A percentile compares a stretch with the other conserved stretches of the same genome.
These are phyloP conservation scores for Drosophila ustulata DNA, from an alignment of 2,888 invertebrate species.

Conservation along the genomic window DNA sequence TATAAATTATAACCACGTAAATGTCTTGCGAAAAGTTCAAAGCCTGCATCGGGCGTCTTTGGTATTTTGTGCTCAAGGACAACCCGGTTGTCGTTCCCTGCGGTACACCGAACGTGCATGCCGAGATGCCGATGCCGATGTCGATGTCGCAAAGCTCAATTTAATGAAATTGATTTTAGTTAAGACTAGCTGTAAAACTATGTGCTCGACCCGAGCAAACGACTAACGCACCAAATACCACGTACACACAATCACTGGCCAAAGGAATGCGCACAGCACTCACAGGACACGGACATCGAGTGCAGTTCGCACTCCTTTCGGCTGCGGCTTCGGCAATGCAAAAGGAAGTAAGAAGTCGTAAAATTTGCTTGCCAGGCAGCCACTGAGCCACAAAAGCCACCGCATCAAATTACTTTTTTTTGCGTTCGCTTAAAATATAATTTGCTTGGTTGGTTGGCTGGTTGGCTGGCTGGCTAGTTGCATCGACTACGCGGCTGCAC, in stretches of 20 bases:
- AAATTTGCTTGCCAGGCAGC: constrained; percentile 47
- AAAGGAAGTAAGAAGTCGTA: constrained; percentile 27
- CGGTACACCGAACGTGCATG: constrained; percentile 49
- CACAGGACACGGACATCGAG: background rate
- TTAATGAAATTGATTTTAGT: constrained; percentile 66
- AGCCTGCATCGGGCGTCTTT: constrained; percentile 23
- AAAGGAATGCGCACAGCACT: constrained; percentile 7
- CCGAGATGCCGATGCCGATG: constrained; percentile 14
- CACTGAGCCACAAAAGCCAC: constrained; percentile 41
- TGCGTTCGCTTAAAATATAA: constrained; percentile 65
- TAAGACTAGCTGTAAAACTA: constrained; percentile 60
- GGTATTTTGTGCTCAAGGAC: constrained; percentile 40
- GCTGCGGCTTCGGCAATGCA: background rate
- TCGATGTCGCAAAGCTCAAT: constrained; percentile 51
- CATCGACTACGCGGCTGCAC: constrained; percentile 47
- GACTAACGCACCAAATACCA: constrained; percentile 24
- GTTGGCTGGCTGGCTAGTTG: constrained; percentile 21
- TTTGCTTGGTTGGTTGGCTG: constrained; percentile 48
- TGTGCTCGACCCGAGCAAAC: constrained; percentile 16
- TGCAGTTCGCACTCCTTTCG: constrained; percentile 3
- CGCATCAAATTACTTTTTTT: constrained; percentile 52
- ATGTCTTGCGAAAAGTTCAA: constrained; percentile 19
- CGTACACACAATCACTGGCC: constrained; percentile 25
- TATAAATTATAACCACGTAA: constrained; percentile 12
- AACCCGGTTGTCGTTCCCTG: constrained; percentile 7